These are phyloP conservation scores for Minunthozetes semirufus DNA, from an alignment of 2,888 invertebrate species.

Conservation along the genomic window DNA sequence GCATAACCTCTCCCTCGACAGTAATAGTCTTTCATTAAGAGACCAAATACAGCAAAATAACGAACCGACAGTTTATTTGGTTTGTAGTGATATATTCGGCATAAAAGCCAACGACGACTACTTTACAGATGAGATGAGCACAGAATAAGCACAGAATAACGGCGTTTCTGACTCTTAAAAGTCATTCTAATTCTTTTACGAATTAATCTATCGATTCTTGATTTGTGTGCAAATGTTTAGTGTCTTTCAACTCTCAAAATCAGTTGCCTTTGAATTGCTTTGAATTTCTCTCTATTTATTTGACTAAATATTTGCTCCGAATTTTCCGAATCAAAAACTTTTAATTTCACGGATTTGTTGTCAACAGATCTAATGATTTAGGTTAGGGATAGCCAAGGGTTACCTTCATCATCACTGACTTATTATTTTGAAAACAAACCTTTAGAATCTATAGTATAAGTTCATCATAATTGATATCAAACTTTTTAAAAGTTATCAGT, in stretches of 20 bases:
- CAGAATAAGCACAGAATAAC: not conserved
- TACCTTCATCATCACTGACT: too few relatives aligned
- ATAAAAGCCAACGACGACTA: not conserved
- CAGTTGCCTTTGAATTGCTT: not conserved
- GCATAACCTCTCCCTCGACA: not conserved
- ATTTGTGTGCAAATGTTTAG: not conserved
- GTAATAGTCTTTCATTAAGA: constrained; percentile 23
- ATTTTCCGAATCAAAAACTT: too few relatives aligned
- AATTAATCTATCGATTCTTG: constrained; percentile 1
- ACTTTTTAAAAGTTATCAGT: too few relatives aligned
- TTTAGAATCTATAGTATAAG: too few relatives aligned
- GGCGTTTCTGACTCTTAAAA: not conserved
- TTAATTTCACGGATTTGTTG: too few relatives aligned
- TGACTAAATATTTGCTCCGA: too few relatives aligned
- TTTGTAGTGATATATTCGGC: constrained; percentile 1
- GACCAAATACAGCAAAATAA: not conserved
- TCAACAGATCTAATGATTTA: too few relatives aligned
- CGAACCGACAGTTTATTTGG: constrained; percentile 6
- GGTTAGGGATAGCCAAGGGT: too few relatives aligned
- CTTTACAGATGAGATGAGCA: not conserved
- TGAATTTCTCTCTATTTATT: not conserved
- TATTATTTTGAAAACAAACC: too few relatives aligned
- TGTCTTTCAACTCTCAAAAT: not conserved
- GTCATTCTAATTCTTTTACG: not conserved
- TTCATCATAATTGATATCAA: too few relatives aligned